Evolutionary conservation across 2,113 vertebrate species (phyloP).

Genomic region (Chaetorhynchus papuensis): DNA sequence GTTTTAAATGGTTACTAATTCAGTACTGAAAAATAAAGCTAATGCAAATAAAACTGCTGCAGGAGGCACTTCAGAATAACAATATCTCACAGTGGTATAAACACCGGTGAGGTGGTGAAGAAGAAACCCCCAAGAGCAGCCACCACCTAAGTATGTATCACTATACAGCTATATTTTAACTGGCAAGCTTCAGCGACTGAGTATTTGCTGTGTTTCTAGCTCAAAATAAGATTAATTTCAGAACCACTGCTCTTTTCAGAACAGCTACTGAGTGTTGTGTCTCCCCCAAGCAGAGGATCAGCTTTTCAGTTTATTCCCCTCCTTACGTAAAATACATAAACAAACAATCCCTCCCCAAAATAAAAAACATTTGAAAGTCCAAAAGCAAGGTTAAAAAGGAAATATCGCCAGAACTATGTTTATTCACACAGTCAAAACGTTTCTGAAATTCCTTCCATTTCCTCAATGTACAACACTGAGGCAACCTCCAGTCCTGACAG

Average conservation of each 20-base stretch:
- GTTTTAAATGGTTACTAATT: constrained; percentile 47
- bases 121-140: background rate
- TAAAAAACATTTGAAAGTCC: background rate
- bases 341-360: background rate
- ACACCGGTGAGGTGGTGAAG: background rate
- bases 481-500: background rate
- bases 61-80: background rate
- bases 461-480: background rate
- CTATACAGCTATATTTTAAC: background rate
- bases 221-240: background rate
- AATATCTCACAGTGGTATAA: background rate
- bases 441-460: background rate
- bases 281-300: background rate
- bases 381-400: background rate
- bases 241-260: background rate
- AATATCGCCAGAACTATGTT: background rate
- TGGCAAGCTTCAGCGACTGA: background rate
- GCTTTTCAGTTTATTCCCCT: background rate
- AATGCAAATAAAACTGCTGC: constrained; percentile 24
- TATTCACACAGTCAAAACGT: background rate
- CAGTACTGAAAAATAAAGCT: constrained; percentile 26
- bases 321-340: background rate
- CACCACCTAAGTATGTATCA: background rate
- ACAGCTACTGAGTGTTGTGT: background rate
- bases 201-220: background rate